Evolutionary conservation across 2,888 invertebrate genomes (phyloP).

Genomic region (Campopleginae sp.): DNA sequence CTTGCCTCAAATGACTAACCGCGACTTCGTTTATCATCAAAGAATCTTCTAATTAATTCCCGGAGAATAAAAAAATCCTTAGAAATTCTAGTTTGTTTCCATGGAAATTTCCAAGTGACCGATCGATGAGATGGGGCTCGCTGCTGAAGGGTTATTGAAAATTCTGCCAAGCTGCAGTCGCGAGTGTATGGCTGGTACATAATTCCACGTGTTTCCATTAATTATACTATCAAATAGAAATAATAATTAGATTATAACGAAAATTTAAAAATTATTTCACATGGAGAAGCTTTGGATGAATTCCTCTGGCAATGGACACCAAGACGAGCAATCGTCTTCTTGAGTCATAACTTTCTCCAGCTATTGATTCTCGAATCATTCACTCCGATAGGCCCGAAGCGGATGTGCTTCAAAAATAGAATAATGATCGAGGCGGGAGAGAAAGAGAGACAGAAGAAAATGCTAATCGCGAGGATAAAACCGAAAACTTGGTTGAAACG

Average conservation of each 20-base stretch:
- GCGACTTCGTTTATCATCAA: conserved; percentile 3
- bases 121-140: background rate
- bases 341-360: background rate
- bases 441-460: background rate
- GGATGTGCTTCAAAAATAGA: background rate
- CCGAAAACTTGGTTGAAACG: background rate
- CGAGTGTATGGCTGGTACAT: background rate
- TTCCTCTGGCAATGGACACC: background rate
- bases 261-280: background rate
- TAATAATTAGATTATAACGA: background rate
- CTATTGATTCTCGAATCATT: background rate
- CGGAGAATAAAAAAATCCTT: background rate
- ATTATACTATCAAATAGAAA: background rate
- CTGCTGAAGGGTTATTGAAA: background rate
- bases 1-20: conserved; percentile 3
- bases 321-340: background rate
- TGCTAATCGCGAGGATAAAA: background rate
- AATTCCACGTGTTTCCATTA: background rate
- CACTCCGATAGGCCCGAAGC: background rate
- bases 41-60: conserved; percentile 61
- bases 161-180: background rate
- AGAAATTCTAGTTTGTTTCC: conserved; percentile 32
- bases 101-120: background rate
- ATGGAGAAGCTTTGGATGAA: background rate
- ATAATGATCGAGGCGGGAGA: background rate